Evolutionary conservation across 2,113 vertebrate species (phyloP).

Genomic region (Puffinus mauretanicus): DNA sequence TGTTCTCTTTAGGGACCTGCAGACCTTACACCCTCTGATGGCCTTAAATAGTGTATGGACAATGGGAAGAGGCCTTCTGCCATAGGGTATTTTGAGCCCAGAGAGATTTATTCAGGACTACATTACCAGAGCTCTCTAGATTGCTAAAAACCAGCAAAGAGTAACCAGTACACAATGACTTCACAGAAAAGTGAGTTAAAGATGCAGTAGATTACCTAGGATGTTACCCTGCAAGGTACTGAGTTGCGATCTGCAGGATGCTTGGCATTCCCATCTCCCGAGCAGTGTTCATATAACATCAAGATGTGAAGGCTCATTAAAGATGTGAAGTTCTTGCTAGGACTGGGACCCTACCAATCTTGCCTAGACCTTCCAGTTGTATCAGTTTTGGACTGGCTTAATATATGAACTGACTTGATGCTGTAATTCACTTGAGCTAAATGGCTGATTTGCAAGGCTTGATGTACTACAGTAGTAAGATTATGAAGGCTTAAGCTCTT

Average conservation of each 20-base stretch:
- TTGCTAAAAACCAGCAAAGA: not conserved
- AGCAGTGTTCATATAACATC: not conserved
- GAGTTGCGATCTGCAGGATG: not conserved
- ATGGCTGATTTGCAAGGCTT: not conserved
- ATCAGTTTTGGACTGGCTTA: not conserved
- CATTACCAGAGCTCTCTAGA: not conserved
- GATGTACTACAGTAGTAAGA: not conserved
- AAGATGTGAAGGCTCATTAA: not conserved
- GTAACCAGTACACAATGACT: not conserved
- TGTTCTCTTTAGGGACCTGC: not conserved
- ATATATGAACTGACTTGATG: not conserved
- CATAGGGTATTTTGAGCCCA: not conserved
- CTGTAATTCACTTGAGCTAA: not conserved
- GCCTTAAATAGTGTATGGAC: not conserved
- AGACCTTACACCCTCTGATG: not conserved
- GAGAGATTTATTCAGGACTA: not conserved
- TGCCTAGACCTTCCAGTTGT: not conserved
- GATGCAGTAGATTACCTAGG: not conserved
- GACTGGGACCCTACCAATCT: not conserved
- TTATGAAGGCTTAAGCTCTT: not conserved
- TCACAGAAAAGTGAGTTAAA: not conserved
- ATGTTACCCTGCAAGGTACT: not conserved
- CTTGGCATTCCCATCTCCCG: fast-evolving
- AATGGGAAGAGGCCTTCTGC: not conserved
- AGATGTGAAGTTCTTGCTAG: not conserved